Evolutionary conservation across 1,140 invertebrate genomes (phyloP), one percentile per base, ranked within the genome.

Genomic region (Drosophila simulans): DNA sequence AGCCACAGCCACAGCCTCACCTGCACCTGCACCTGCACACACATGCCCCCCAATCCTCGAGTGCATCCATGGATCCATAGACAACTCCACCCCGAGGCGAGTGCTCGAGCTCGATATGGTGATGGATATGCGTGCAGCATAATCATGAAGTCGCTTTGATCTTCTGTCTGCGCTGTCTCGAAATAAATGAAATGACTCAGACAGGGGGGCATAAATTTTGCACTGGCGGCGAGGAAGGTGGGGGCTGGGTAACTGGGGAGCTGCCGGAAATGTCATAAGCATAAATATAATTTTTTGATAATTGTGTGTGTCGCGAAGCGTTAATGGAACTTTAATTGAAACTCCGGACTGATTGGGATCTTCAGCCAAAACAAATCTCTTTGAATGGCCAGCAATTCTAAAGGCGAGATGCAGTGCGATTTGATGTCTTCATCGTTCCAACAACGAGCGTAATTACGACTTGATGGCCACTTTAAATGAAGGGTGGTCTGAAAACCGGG

Each of bases 271-370:
- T 86, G 83, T 86, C 83, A 83, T 76, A 77, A 83, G 79, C 84
- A 83, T 88, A 86, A 88, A 86, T 86, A 79, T 88, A 79, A 86
- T 88, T 86, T 86, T 86, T 86, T 88, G 75, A 86, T 86, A 86
- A 86, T 86, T 86, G 83, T 86, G 75, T 83, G 84, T 88, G 83
- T 86, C 84, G 75, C 83, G 83, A 83, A 86, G 83, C 83, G 83
- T 88, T 86, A 86, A 86, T 86, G 79, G 79, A 79, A 86, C 83
- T 86, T 86, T 86, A 86, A 86, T 86, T 86, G 83, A 86, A 86
- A 88, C 82, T 86, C 82, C 54, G 37, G 7, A 3, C 31, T 31
- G 20, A 15, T 17, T 5, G 12, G 53, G 42, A 2, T 12, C n/a
- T 25, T 27, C 17, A 12, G 27, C n/a, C 11, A 39, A 40, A 27